Percentiles rank a stretch among this genome's conserved stretches.
phyloP scores from a whole-genome alignment of 2,113 vertebrate species.

The Corynorhinus townsendii region DNA sequence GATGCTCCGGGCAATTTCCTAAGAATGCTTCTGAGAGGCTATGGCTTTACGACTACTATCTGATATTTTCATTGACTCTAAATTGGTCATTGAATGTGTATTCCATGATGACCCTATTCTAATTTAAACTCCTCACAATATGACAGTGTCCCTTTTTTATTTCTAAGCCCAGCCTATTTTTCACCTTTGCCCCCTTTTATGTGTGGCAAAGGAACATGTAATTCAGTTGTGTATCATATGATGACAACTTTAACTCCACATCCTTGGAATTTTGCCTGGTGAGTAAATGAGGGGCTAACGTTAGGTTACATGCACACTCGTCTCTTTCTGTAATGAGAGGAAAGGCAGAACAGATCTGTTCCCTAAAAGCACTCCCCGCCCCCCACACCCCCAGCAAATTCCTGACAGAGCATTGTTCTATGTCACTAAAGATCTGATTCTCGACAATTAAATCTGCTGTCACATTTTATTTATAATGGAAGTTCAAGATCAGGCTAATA shows the following conservation, averaged over 20 bases:
- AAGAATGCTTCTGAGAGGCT: neutral
- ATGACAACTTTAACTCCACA: constrained; percentile 42
- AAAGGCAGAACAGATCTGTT: neutral
- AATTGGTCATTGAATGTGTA: neutral
- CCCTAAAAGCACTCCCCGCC: neutral
- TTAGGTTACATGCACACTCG: neutral
- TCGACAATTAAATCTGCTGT: constrained; percentile 17
- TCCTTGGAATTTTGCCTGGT: constrained; percentile 52
- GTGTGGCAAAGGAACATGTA: constrained; percentile 48
- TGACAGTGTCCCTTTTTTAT: constrained; percentile 10
- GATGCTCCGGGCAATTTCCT: neutral
- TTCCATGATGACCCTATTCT: neutral
- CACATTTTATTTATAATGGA: constrained; percentile 32
- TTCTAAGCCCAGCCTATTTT: constrained; percentile 25
- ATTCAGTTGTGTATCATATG: constrained; percentile 33
- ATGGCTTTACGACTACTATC: neutral
- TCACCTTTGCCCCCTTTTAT: constrained; percentile 43
- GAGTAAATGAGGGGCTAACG: neutral
- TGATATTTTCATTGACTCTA: neutral
- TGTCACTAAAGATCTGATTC: constrained; percentile 14
- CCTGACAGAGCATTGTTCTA: constrained; percentile 3
- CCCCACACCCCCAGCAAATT: neutral
- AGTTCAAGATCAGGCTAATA: constrained; percentile 22
- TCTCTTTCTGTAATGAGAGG: neutral
- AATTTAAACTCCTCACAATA: neutral